Percentiles rank a stretch among this genome's conserved stretches.
These are phyloP conservation scores for Zosterops borbonicus DNA, from an alignment of 2,113 vertebrate genomes.

Conservation along the genomic window DNA sequence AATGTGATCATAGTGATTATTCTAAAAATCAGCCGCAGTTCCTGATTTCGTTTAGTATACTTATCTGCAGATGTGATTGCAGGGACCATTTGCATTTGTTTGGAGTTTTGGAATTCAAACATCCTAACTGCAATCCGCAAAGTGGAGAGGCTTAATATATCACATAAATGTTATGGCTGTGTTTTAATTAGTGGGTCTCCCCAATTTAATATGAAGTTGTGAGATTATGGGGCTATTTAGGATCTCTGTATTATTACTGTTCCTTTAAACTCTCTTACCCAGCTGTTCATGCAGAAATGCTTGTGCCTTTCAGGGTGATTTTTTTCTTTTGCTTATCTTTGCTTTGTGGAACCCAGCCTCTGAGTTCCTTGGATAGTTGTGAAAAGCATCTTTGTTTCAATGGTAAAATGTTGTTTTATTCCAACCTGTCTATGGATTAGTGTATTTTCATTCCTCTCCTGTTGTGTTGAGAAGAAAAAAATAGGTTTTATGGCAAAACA, in stretches of 20 bases:
- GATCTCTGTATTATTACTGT: not conserved
- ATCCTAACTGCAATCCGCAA: not conserved
- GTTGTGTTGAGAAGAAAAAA: not conserved
- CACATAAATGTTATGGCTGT: not conserved
- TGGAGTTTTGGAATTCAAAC: not conserved
- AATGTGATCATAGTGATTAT: not conserved
- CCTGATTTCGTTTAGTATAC: not conserved
- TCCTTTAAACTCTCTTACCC: not conserved
- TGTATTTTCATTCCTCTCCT: not conserved
- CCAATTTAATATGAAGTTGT: not conserved
- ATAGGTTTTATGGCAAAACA: not conserved
- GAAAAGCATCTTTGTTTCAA: not conserved
- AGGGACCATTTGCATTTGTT: slow-evolving; percentile 3
- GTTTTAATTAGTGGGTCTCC: not conserved
- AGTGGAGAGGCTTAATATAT: not conserved
- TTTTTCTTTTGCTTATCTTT: not conserved
- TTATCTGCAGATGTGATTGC: not conserved
- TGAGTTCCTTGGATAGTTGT: not conserved
- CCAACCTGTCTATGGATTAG: not conserved
- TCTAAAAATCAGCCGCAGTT: not conserved
- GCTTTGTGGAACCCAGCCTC: not conserved
- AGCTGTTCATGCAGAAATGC: not conserved
- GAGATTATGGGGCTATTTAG: not conserved
- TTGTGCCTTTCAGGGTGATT: not conserved
- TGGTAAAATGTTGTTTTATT: not conserved